These are phyloP conservation scores for Tetrao urogallus DNA, from an alignment of 2,113 vertebrate genomes.

Conservation along the genomic window DNA sequence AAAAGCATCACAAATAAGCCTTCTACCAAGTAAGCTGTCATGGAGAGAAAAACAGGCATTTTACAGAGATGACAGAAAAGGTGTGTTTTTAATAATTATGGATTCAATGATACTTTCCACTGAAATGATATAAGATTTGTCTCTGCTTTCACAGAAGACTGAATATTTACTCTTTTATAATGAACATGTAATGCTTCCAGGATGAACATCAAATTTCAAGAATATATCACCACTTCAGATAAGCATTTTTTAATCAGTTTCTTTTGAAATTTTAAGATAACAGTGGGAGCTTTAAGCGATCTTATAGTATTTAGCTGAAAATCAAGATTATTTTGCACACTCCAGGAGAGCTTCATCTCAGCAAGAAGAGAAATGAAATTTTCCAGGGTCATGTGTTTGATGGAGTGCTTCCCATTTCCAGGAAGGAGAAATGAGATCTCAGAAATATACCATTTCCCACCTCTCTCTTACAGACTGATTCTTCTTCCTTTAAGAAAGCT, in stretches of 20 bases:
- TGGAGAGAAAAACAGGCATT: conserved; percentile 28
- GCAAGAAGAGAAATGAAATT: not conserved
- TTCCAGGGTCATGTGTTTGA: not conserved
- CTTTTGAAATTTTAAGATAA: not conserved
- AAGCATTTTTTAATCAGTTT: not conserved
- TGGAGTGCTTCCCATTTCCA: not conserved
- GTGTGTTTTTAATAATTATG: not conserved
- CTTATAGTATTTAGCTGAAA: not conserved
- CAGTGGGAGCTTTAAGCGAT: not conserved
- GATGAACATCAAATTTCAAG: not conserved
- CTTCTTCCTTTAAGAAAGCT: not conserved
- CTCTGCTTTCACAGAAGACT: not conserved
- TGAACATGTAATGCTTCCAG: not conserved
- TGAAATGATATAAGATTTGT: conserved; percentile 38
- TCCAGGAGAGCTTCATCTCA: not conserved
- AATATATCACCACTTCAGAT: not conserved
- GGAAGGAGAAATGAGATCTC: not conserved
- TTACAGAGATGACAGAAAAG: conserved; percentile 15
- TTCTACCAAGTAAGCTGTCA: conserved; percentile 38
- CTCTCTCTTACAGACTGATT: not conserved
- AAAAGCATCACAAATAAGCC: conserved; percentile 17
- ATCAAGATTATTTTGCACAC: not conserved
- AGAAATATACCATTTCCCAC: not conserved
- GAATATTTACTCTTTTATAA: not conserved
- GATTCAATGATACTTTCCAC: conserved; percentile 38